Base-by-base conservation (phyloP, 2,113 vertebrate genomes). In the Brachypodius melanocephalos region DNA sequence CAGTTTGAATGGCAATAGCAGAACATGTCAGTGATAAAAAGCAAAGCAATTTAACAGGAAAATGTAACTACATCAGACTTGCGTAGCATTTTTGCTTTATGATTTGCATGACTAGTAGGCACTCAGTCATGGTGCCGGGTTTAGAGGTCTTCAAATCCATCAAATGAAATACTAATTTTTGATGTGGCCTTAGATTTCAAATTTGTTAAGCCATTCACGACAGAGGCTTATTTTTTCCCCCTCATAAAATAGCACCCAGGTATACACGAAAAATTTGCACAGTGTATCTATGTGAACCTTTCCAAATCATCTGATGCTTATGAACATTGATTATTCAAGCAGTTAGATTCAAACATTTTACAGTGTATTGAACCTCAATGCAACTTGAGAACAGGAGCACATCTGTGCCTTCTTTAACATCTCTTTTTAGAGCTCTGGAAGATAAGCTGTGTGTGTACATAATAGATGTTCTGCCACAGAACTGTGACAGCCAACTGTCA, bases 301-400 rank as follows among this genome's bases (percentile, higher is more conserved):
- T 52, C 83, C 8, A 13, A 75, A 65, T 61, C 34, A 93, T 63
- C 57, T 94, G 79, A 86, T 51, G 82, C 75, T 59, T 45, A 40
- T 42, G 40, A 88, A 95, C 93, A 94, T 36, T 52, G 87, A 82
- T 89, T 84, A 96, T 79, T 94, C 87, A 94, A 88, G 71, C 68
- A 95, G 57, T 66, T 72, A 75, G 43, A 82, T 19, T 93, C 67
- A 67, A 77, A 68, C 65, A 51, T 91, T 94, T 94, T 75, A 87
- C 80, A 92, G 84, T 45, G 36, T 62, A 57, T 17, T 78, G 72
- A 91, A 69, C 55, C 69, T 69, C 69, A 83, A 5, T 58, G 63
- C 85, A 62, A 72, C 65, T 62, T n/a, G n/a, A 14, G 34, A 88
- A 77, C 40, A 78, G 54, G n/a, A 88, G 14, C 38, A 90, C 65